Conservation (phyloP, 2,888 invertebrate genomes). For the Agrochola lota region DNA sequence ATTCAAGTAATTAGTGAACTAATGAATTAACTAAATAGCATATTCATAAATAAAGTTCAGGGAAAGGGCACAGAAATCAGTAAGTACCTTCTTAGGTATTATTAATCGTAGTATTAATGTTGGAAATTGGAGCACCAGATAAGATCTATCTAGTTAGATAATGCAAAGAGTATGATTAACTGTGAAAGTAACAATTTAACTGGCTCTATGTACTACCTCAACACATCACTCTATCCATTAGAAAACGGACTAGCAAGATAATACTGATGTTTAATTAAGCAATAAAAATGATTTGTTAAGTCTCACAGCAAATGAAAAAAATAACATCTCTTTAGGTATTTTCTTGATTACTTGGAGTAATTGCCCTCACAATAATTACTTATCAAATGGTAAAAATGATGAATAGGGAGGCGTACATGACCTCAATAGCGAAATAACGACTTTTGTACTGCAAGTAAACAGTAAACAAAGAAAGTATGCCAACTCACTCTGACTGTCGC, state of each 20-base stretch:
- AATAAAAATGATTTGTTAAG: constrained; percentile 24
- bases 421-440: constrained; percentile 65
- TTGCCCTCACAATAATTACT: constrained; percentile 46
- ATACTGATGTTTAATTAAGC: constrained; percentile 19
- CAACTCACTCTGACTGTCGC: constrained; percentile 78
- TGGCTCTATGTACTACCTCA: constrained; percentile 1
- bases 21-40: background rate
- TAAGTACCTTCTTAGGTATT: background rate
- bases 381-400: constrained; percentile 44
- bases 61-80: background rate
- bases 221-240: constrained; percentile 18
- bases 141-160: constrained; percentile 24
- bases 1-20: background rate
- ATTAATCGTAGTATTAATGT: background rate
- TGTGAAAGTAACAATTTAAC: constrained; percentile 5
- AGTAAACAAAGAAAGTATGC: constrained; percentile 68
- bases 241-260: constrained; percentile 33
- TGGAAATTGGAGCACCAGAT: constrained; percentile 25
- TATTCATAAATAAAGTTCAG: background rate
- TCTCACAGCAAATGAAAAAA: constrained; percentile 5
- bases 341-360: constrained; percentile 31
- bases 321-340: background rate
- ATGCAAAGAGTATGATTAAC: constrained; percentile 2
- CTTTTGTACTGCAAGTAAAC: constrained; percentile 63
- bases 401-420: constrained; percentile 68